Evolutionary conservation across 2,113 vertebrate genomes (phyloP), one percentile per base, ranked within the genome.

Genomic region (Origma solitaria): DNA sequence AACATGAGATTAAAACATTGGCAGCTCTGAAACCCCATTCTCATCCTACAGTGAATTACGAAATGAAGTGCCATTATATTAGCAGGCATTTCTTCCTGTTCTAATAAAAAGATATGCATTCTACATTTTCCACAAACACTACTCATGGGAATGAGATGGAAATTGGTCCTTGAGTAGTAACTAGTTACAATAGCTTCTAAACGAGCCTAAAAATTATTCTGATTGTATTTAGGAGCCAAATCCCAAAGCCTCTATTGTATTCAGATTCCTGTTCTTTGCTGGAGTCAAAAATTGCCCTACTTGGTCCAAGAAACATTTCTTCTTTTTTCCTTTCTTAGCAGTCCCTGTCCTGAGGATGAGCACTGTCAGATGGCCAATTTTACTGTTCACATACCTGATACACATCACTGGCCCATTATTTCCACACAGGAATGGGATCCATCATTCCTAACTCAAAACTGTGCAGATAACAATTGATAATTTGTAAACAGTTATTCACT

Each of bases 381-480:
- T 85, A 76, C 54, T 76, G 42, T 70, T 87, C 89, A 54, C 2
- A 5, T 70, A 94, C 75, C 81, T 92, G 95, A 80, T 76, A 79
- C 80, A 70, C 8, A 15, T 91, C 91, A 80, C 86, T 22, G 49
- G 40, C 66, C 95, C 33, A 49, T 94, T 95, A 95, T 90, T 95
- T 90, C 84, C 62, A 16, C 82, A 27, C 31, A 69, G 82, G 73
- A 95, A 84, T 19, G 28, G 75, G 79, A 94, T 91, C 87, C 89
- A 94, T 97, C 93, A 95, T 40, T 92, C 89, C 84, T 91, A 94
- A 90, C 85, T 94, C 91, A 82, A 91, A 96, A 91, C 80, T 73
- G 65, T 96, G 81, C 78, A 92, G 93, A 96, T 95, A 94, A 92
- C 93, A 92, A 94, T 62, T 92, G 92, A 88, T 92, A 95, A 96